Base-by-base conservation (phyloP, 2,888 invertebrate genomes). In the Epirrhoe alternata region DNA sequence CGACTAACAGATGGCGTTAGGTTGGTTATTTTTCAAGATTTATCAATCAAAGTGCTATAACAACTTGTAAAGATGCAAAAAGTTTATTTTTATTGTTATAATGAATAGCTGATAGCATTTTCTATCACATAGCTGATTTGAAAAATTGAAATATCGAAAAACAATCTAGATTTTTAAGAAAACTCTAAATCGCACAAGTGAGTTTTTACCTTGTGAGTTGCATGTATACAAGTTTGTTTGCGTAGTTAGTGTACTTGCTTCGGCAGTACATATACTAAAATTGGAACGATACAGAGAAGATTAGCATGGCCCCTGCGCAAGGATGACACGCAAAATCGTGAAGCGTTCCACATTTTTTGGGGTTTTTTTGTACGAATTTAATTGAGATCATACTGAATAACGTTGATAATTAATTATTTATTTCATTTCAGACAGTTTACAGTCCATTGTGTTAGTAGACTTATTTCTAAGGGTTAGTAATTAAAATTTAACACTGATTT, bases 241-340 rank as follows among this genome's bases (percentile, higher is more conserved):
- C 0, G 0, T 0, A 0, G 0, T 7, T 5, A 14, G 0, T 74
- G 83, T 84, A 83, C 84, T 83, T 83, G 84, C 84, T 84, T 84
- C 84, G 83, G 84, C 83, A 85, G 84, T 84, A 84, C 84, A 84
- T 84, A 84, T 84, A 84, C 83, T 84, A 84, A 84, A 84, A 84
- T 84, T 84, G 84, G 83, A 84, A 84, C 84, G 84, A 84, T 84
- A 83, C 82, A 83, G 59, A 59, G 59, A 59, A 59, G 59, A 59
- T 59, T 59, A 59, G 59, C 84, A 84, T 85, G 84, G 84, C 84
- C 84, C 84, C 84, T 84, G 84, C 84, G 84, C 84, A 84, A 84
- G 84, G 84, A 84, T 84, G 84, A 84, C 84, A 84, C 85, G 84
- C 83, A 83, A 85, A 83, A 84, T 83, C 59, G 59, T 59, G 59